Base-by-base conservation (phyloP, 1,140 invertebrate species). In the Drosophila littoralis region DNA sequence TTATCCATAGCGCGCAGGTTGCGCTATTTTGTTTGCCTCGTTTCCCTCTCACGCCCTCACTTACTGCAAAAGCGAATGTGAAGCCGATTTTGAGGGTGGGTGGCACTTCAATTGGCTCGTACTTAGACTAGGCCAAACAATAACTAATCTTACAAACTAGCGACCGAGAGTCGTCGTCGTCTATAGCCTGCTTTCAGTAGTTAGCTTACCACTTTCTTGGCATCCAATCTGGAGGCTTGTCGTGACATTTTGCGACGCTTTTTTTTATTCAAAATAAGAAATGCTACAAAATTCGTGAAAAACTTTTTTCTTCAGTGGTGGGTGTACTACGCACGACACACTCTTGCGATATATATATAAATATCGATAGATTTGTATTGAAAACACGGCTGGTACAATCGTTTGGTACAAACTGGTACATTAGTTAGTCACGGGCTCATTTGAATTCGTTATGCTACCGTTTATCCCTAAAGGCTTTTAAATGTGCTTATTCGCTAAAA, bases 151-250 rank as follows among this genome's bases (percentile, higher is more conserved):
- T 90, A 75, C 69, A 15, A 64, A 67, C 74, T 76, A 72, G 42
- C 15, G 43, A 51, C 59, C 59, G 46, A 46, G 35, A 51, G 35
- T 13, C 59, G 43, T 42, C 51, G 28, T 40, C 28, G 35, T 2
- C 12, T 28, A 38, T 40, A 7, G 48, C 15, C 55, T 67, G 13
- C 43, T 58, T 13, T 35, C 43, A 54, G 54, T 12, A 32, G 12
- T 22, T 61, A 12, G 81, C 93, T 91, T 92, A 93, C 93, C 75
- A 93, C 93, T 93, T 93, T 93, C 68, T 94, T 94, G 10, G 91
- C 82, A 81, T 93, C 93, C 65, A 92, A 89, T 67, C 89, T 59
- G 7, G 86, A 79, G 57, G 89, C 81, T 79, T 91, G 90, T 32
- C 90, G 77, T 6, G 90, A 93, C 92, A 93, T 89, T 84, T 89